Evolutionary conservation across 2,888 invertebrate species (phyloP), one percentile per base, ranked within the genome.

Genomic region (Nipponacmea schrenckii): DNA sequence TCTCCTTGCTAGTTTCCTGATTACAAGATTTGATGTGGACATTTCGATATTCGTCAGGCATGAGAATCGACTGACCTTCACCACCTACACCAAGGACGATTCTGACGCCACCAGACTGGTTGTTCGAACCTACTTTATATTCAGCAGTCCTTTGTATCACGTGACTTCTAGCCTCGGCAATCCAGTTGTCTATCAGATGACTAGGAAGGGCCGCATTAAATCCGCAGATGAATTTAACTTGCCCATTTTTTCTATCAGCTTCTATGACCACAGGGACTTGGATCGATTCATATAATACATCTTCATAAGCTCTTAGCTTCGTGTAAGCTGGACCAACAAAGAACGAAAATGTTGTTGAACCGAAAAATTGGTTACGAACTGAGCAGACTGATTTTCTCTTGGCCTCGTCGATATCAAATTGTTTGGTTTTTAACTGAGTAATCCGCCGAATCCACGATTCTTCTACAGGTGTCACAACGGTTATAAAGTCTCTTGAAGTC

Each of bases 401-500:
- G 15, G 79, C 65, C 20, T 65, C 31, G 7, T 73, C 50, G n/a
- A 80, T 26, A 66, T 83, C 79, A 27, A 81, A 64, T 24, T 56
- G 20, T 3, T 82, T 50, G 15, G 64, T 66, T 7, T 76, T 70
- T 31, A 71, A n/a, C 2, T 39, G 14, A n/a, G 76, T n/a, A 20
- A 76, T 76, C 15, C 77, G 76, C 7, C 69, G 15, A 2, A 85
- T 73, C 74, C 78, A 75, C 12, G 78, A 75, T 50, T 83, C 80
- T 4, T 81, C 70, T 2, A 87, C 80, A 0, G 80, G 78, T 5
- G 85, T 83, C 31, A 84, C 74, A 45, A 83, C 82, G 39, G 82
- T 79, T 31, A 85, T 79, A 70, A 81, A 86, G 26, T 83, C 81
- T 50, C 73, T 70, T 12, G 81, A 81, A 2, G 86, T 86, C 64